Base-by-base conservation (phyloP, 1,140 invertebrate genomes). In the Heliconius hewitsoni region DNA sequence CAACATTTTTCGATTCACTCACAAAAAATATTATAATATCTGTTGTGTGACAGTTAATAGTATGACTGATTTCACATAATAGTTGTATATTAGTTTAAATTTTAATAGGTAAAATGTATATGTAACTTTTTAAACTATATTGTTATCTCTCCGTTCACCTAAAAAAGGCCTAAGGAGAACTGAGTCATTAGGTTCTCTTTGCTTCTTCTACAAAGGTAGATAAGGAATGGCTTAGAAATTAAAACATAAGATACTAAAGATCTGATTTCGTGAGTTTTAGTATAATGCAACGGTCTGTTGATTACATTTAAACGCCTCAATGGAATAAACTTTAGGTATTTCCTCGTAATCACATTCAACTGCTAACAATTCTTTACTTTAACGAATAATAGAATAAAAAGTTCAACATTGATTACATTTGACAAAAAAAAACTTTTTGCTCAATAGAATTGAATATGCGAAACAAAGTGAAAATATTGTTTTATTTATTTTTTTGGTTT, bases 401-500 rank as follows among this genome's bases (percentile, higher is more conserved):
- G 23, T 27, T 23, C 9, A 2, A 60, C 19, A n/a, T 60, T 60
- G n/a, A 60, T n/a, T 60, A 23, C 19, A 23, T 23, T 60, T 60
- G 8, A 60, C 57, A 60, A 60, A 60, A 60, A 60, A 60, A 60
- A 60, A 27, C 57, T 60, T 60, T 60, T 60, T 27, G 55, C 55
- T 3, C n/a, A 60, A 23, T 55, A 19, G 18, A 19, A 18, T 13
- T 18, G 1, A 19, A 55, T 19, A 19, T 55, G 5, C 18, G 52
- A 19, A 52, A 5, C 16, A 19, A 19, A 52, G 50, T 52, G 4
- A 18, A 18, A 19, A 52, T 16, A 52, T 57, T 23, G 5, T 8
- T 57, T 60, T 60, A 8, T n/a, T 60, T 60, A 19, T 60, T 60
- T 8, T 60, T n/a, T 57, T 23, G 18, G 55, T 57, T 23, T 27